Percentiles rank a stretch among this genome's conserved stretches.
Evolutionary conservation across 2,888 invertebrate species (phyloP).

Genomic region (Cyclophora punctaria): DNA sequence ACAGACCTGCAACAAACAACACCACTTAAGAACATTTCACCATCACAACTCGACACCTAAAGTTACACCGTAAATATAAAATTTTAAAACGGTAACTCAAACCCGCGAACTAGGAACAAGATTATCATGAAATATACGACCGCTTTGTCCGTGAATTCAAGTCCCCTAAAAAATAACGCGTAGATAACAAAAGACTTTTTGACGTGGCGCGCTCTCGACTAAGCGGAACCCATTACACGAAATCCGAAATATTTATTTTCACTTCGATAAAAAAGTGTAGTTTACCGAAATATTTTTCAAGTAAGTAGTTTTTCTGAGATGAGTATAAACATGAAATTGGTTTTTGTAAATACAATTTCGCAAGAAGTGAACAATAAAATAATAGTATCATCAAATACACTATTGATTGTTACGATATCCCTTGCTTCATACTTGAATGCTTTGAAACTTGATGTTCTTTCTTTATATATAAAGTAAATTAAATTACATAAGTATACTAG

Average conservation of each 20-base stretch:
- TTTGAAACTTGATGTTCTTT: too few relatives aligned
- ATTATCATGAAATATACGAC: constrained; percentile 65
- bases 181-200: constrained; percentile 66
- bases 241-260: constrained; percentile 7
- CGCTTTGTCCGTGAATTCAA: constrained; percentile 62
- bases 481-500: too few relatives aligned
- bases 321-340: too few relatives aligned
- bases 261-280: not conserved
- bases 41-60: not conserved
- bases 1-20: constrained; percentile 40
- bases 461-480: too few relatives aligned
- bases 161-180: constrained; percentile 59
- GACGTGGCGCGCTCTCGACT: constrained; percentile 25
- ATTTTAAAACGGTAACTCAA: constrained; percentile 46
- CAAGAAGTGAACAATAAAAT: too few relatives aligned
- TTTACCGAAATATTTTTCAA: too few relatives aligned
- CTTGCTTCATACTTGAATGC: too few relatives aligned
- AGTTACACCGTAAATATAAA: constrained; percentile 17
- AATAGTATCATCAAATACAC: too few relatives aligned
- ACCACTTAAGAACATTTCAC: too few relatives aligned
- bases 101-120: constrained; percentile 55
- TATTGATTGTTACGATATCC: too few relatives aligned
- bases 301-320: too few relatives aligned
- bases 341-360: too few relatives aligned
- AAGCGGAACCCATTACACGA: constrained; percentile 5